Base-by-base conservation (phyloP, 2,113 vertebrate genomes). In the Taxidea taxus region DNA sequence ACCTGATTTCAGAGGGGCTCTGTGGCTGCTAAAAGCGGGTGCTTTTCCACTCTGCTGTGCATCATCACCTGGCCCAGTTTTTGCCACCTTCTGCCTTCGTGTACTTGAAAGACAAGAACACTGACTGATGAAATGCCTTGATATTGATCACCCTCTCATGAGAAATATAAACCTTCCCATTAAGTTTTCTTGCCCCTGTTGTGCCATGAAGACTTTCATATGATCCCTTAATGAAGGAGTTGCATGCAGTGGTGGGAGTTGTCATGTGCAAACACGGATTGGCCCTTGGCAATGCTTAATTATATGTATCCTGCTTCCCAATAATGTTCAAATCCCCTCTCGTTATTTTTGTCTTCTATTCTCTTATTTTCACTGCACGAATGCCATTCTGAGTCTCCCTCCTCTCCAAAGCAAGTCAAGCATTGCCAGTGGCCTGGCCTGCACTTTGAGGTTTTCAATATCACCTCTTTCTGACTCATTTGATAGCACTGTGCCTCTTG, bases 311-410 rank as follows among this genome's bases (percentile, higher is more conserved):
- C 31, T 23, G 39, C 31, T 90, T 92, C 31, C 44, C 37, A 81
- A 56, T 68, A 44, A 74, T 77, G 92, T 92, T 44, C 39, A 92
- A 20, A 72, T 81, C 8, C 51, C 10, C 11, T 80, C 2, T 91
- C 75, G 90, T 87, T 77, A 90, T 84, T 95, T 85, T 93, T 39
- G 81, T 92, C 37, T 87, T 87, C 23, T 91, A 4, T 78, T 90
- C n/a, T 60, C 37, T 90, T 64, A 87, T 60, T 87, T 93, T 75
- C 49, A 54, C 20, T 39, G 56, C 1, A 18, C 21, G 49, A 21
- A 80, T 77, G 47, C 56, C 60, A 74, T 94, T 89, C 78, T 62
- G 18, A 7, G 31, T 74, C 62, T 88, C 72, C 64, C 87, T 87
- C 25, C 37, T 93, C 25, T 56, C 42, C 77, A 83, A 31, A 95